These are phyloP conservation scores for Coracopsis vasa DNA, from an alignment of 2,113 vertebrate genomes.

Conservation along the genomic window DNA sequence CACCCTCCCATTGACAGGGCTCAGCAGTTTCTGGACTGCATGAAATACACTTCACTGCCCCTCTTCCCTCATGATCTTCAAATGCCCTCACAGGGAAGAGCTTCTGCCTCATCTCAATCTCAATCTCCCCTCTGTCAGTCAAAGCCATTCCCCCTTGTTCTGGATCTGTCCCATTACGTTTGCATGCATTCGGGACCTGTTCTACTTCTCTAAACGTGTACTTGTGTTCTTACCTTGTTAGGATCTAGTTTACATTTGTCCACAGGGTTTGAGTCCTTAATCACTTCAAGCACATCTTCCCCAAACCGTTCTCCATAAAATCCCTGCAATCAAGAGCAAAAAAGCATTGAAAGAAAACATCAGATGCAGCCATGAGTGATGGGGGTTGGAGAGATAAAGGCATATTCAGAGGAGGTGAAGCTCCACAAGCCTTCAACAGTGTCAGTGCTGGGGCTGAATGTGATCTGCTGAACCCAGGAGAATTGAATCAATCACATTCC, in stretches of 20 bases:
- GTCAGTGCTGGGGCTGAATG: neutral
- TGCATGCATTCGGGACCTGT: neutral
- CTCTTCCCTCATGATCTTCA: neutral
- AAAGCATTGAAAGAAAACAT: neutral
- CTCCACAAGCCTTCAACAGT: neutral
- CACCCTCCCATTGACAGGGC: rapidly evolving
- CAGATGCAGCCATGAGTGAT: neutral
- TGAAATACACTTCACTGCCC: neutral
- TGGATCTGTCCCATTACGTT: rapidly evolving
- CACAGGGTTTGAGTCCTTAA: slow-evolving; percentile 98
- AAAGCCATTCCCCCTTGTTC: neutral
- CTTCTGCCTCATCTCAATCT: neutral
- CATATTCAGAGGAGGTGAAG: neutral
- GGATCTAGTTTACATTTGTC: slow-evolving; percentile 98
- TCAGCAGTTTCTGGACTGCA: neutral
- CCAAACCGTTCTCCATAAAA: slow-evolving; percentile 98
- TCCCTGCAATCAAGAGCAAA: slow-evolving; percentile 77
- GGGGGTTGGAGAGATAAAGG: neutral
- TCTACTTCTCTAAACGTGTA: neutral
- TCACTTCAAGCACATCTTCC: slow-evolving; percentile 95
- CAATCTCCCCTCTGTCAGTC: neutral
- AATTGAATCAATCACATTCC: neutral
- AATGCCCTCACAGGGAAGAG: neutral
- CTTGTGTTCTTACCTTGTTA: slow-evolving; percentile 83
- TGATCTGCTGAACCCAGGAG: slow-evolving; percentile 20